Conservation (phyloP, 2,888 invertebrate species). For the Aphidoletes aphidimyza region DNA sequence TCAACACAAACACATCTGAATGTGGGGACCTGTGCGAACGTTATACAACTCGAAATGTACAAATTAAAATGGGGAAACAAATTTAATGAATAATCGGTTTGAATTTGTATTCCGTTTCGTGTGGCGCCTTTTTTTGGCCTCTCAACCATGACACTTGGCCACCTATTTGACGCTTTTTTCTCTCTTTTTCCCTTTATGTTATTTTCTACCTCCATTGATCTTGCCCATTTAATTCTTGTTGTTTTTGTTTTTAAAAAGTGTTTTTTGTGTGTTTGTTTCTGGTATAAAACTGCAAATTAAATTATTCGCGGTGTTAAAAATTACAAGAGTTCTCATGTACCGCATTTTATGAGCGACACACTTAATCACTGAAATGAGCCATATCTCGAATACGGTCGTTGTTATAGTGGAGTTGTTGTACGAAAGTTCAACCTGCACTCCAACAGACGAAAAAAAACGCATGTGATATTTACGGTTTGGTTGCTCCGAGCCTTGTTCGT, state of each 20-base stretch:
- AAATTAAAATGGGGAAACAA: slow-evolving; percentile 35
- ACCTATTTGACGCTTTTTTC: neutral
- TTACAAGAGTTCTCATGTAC: slow-evolving; percentile 10
- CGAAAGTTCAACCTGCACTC: neutral
- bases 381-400: neutral
- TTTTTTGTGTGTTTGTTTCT: neutral
- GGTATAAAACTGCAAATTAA: slow-evolving; percentile 40
- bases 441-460: too few relatives aligned
- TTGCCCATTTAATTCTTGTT: neutral
- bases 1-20: too few relatives aligned
- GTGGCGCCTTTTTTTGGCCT: neutral
- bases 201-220: neutral
- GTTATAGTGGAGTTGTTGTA: neutral
- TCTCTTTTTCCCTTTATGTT: neutral
- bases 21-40: too few relatives aligned
- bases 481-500: too few relatives aligned
- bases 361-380: neutral
- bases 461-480: neutral
- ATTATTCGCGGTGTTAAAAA: slow-evolving; percentile 29
- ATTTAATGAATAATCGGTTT: slow-evolving; percentile 51
- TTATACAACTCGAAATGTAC: neutral
- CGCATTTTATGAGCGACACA: neutral
- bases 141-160: neutral
- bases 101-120: slow-evolving; percentile 22
- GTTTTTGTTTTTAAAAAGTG: neutral